Evolutionary conservation across 2,888 invertebrate species (phyloP), one percentile per base, ranked within the genome.

Genomic region (Caenorhabditis sulstoni): DNA sequence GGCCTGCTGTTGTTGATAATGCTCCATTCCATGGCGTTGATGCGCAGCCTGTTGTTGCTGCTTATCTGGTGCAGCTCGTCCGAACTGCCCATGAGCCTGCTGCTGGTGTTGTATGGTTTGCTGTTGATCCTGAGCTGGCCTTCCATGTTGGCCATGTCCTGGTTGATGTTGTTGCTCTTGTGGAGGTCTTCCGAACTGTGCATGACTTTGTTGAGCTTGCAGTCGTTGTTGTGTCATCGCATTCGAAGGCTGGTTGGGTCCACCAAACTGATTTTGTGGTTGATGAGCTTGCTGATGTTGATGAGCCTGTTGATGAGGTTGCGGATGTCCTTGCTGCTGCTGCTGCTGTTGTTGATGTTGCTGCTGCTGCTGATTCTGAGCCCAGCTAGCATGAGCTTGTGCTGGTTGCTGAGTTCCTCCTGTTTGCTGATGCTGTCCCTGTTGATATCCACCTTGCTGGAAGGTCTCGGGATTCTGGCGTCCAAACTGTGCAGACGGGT

Each of bases 131-230:
- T 37, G 41, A 14, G 37, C 22, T 35, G 47, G 39, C 45, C 47
- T 11, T 22, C 22, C 52, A 52, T 52, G 20, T n/a, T 52, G 52
- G 14, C 22, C 49, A 49, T 52, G 77, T 55, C 59, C 59, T 22
- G 58, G 78, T 18, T 71, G 68, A 3, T 62, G 62, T 23, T 71
- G 68, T n/a, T 55, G 62, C 29, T 29, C 29, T 29, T 29, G 29
- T 29, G 4, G 4, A 3, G 29, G 29, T 7, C 29, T 29, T 29
- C 29, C 29, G 7, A 29, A 29, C 29, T 29, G 29, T 29, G 29
- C 29, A 29, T 29, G 29, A 29, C 29, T 7, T 5, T n/a, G n/a
- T n/a, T n/a, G n/a, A n/a, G n/a, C n/a, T n/a, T n/a, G n/a, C n/a
- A 14, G 49, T 14, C 23, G 18, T 37, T 11, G 37, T 49, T 67